phyloP scores from a whole-genome alignment of 2,113 vertebrate genomes.

The Periophthalmodon schlosseri region DNA sequence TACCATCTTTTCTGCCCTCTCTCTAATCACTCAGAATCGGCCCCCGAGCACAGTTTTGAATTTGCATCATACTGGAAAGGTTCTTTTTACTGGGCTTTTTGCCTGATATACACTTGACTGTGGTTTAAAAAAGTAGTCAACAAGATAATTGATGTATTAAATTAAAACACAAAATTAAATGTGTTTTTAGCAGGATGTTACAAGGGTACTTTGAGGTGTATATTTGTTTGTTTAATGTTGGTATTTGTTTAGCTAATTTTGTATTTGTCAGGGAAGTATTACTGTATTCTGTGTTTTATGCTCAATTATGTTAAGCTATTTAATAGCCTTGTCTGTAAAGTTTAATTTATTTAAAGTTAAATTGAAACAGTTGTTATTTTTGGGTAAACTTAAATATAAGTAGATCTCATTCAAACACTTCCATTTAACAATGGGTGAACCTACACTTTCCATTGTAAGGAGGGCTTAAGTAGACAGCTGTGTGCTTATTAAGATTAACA shows the following conservation, averaged over 20 bases:
- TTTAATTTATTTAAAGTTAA: constrained; percentile 10
- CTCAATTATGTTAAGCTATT: constrained; percentile 48
- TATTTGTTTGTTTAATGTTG: constrained; percentile 64
- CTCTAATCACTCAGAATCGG: constrained; percentile 38
- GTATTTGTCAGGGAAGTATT: constrained; percentile 71
- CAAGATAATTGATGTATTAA: not conserved
- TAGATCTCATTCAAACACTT: constrained; percentile 16
- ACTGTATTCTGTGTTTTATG: constrained; percentile 60
- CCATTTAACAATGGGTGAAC: constrained; percentile 10
- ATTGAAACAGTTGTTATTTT: not conserved
- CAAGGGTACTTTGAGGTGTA: constrained; percentile 49
- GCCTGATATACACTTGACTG: constrained; percentile 12
- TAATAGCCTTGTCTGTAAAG: constrained; percentile 44
- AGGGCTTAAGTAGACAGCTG: constrained; percentile 46
- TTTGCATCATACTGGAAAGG: no score
- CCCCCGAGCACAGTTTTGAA: constrained; percentile 4
- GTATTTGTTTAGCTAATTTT: constrained; percentile 48
- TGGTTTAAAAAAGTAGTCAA: constrained; percentile 3
- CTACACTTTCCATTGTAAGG: constrained; percentile 41
- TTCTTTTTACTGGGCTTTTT: not conserved
- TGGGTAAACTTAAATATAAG: constrained; percentile 19
- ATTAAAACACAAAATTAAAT: not conserved
- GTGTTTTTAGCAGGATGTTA: constrained; percentile 61
- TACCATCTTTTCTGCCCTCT: constrained; percentile 39
- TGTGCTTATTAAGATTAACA: constrained; percentile 53